A percentile compares a stretch with the other conserved stretches of the same genome.
These are phyloP conservation scores for Tiliacea aurago DNA, from an alignment of 2,888 invertebrate genomes.

Conservation along the genomic window DNA sequence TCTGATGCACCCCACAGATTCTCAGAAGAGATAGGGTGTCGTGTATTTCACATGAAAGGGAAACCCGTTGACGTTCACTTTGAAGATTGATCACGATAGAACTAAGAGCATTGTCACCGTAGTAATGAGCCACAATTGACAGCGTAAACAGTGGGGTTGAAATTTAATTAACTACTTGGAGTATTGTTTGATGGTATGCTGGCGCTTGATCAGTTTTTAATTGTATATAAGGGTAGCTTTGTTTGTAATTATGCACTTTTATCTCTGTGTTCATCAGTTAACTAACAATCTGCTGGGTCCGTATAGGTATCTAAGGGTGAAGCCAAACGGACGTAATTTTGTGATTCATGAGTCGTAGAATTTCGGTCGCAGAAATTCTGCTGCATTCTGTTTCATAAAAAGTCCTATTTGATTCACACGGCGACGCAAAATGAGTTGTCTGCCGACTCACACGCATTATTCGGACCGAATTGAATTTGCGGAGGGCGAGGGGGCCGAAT, in stretches of 20 bases:
- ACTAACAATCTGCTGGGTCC: no score
- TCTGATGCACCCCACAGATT: conserved; percentile 21
- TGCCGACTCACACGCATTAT: no score
- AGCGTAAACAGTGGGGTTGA: conserved; percentile 22
- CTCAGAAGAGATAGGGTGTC: conserved; percentile 8
- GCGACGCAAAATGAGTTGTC: no score
- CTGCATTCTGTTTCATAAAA: no score
- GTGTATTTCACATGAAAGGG: conserved; percentile 9
- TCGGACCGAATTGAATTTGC: no score
- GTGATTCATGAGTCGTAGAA: no score
- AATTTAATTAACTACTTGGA: conserved; percentile 41
- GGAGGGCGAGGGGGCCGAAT: no score
- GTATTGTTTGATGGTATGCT: conserved; percentile 10
- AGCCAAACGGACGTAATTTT: no score
- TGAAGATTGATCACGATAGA: conserved; percentile 43
- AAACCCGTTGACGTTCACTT: conserved; percentile 11
- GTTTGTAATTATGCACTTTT: not conserved
- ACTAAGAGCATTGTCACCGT: conserved; percentile 36
- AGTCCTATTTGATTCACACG: no score
- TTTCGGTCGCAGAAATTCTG: no score
- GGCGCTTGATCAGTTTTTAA: not conserved
- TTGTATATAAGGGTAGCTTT: not conserved
- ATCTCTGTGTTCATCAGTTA: not conserved
- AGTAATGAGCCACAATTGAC: conserved; percentile 32
- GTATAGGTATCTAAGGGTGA: no score